Evolutionary conservation across 2,888 invertebrate species (phyloP).

Genomic region (Cephus pulcher): DNA sequence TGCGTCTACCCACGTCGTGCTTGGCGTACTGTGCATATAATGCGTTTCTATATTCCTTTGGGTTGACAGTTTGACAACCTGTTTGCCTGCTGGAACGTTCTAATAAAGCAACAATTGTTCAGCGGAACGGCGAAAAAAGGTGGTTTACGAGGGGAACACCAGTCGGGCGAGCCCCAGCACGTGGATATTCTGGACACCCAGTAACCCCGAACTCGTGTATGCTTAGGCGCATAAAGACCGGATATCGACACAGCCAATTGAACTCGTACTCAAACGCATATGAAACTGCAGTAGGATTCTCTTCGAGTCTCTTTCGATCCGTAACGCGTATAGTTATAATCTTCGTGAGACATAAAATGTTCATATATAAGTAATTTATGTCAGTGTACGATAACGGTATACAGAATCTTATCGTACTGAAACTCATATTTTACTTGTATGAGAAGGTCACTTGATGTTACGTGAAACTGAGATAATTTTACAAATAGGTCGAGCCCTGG

Average conservation of each 20-base stretch:
- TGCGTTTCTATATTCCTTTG: not conserved
- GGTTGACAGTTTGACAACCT: not conserved
- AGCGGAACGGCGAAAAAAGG: not conserved
- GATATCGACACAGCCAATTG: conserved; percentile 45
- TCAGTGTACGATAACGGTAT: not conserved
- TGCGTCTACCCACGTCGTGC: not conserved
- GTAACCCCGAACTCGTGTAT: not conserved
- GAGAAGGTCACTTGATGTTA: not conserved
- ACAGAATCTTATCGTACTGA: not conserved
- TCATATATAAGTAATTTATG: not conserved
- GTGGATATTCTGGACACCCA: not conserved
- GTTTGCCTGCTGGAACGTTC: not conserved
- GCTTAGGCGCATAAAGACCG: conserved; percentile 26
- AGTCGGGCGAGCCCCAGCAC: not conserved
- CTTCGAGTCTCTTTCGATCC: not conserved
- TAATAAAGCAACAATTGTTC: conserved; percentile 2
- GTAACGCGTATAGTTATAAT: not conserved
- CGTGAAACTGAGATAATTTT: too few relatives aligned
- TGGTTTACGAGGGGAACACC: not conserved
- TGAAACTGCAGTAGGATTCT: conserved; percentile 18
- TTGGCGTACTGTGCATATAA: not conserved
- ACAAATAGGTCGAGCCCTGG: too few relatives aligned
- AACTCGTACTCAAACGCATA: conserved; percentile 35
- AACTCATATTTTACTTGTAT: not conserved
- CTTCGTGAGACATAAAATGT: not conserved